Evolutionary conservation across 2,888 invertebrate genomes (phyloP), one percentile per base, ranked within the genome.

Genomic region (Drosophila kambysellisi): DNA sequence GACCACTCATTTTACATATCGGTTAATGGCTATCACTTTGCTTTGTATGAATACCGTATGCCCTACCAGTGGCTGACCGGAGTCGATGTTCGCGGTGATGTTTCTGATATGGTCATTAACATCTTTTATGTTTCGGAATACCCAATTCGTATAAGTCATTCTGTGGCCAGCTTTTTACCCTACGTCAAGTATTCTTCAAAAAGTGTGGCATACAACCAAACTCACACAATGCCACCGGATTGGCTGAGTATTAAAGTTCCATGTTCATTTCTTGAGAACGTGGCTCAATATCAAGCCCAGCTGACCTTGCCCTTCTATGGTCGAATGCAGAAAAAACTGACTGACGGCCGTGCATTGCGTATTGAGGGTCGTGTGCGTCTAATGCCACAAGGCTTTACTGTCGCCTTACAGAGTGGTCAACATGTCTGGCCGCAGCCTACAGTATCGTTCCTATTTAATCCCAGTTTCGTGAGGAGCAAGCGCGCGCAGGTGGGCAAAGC

Each of bases 371-470:
- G 95, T 89, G 94, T 97, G 43, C 96, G 96, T 81, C 93, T 96
- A 20, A 92, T 96, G 74, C 96, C 97, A 9, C 95, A 96, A 90
- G 95, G 95, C 66, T 96, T 97, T 92, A 94, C 94, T 59, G 93
- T 97, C 53, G 96, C 96, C 91, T 93, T 97, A 69, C 95, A 96
- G 93, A 94, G 94, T 79, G 94, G 93, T 5, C 93, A 94, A 58
- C 94, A 94, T 76, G 94, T 96, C 74, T 96, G 96, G 95, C 96
- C 97, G 11, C 95, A 95, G 89, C 95, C 96, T 12, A 94, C 94
- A 79, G 95, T 97, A 60, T 94, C 95, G 1, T 93, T 97, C 75
- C 96, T 97, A 92, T 94, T 96, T 77, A 96, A 96, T 93, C 95
- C 97, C 12, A 94, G 96, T 81, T 96, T 97, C 90, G 20, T 77